Percentiles rank a stretch among this genome's conserved stretches.
Conservation (phyloP, 1,140 invertebrate species). For the Aphis craccivora region DNA sequence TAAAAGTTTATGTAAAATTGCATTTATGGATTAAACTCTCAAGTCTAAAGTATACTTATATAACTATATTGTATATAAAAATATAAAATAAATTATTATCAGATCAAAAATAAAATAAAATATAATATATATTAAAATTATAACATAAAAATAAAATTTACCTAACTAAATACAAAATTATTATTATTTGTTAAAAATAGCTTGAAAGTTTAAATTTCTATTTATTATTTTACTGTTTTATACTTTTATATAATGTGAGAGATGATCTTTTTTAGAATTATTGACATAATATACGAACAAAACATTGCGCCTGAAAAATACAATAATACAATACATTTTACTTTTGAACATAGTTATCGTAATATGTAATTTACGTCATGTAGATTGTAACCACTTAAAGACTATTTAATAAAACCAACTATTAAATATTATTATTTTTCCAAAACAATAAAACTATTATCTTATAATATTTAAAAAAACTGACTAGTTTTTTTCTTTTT, state of each 20-base stretch:
- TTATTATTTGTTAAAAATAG: background rate
- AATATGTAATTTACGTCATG: background rate
- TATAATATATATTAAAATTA: too few relatives aligned
- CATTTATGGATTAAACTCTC: too few relatives aligned
- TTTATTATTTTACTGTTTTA: background rate
- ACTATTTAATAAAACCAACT: background rate
- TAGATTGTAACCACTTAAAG: background rate
- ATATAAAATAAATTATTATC: too few relatives aligned
- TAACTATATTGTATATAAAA: too few relatives aligned
- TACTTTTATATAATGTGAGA: background rate
- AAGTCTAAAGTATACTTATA: too few relatives aligned
- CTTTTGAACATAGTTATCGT: background rate
- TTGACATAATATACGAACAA: background rate
- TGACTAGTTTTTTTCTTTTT: background rate
- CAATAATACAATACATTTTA: conserved; percentile 4
- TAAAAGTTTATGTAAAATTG: too few relatives aligned
- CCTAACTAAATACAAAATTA: too few relatives aligned
- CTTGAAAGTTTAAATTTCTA: background rate
- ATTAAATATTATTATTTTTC: background rate
- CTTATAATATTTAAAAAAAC: background rate
- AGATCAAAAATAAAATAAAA: too few relatives aligned
- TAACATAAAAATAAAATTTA: too few relatives aligned
- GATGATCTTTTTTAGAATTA: background rate
- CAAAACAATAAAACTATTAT: background rate
- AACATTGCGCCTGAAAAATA: conserved; percentile 30